Evolutionary conservation across 30 jellyfish, hydroid and myxozoan species (phyloP).

Genomic region (Morbakka virulenta): DNA sequence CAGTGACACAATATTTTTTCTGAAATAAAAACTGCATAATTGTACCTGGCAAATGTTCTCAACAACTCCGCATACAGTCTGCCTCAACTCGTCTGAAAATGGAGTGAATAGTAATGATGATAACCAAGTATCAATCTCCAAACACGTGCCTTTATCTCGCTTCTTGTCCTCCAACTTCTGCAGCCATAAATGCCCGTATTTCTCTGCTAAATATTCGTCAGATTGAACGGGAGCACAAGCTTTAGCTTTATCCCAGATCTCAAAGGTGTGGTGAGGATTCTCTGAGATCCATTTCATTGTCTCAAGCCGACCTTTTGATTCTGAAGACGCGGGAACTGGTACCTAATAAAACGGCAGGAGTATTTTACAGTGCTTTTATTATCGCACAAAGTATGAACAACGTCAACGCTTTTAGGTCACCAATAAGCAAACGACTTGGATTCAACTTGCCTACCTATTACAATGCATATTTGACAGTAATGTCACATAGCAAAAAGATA

Average conservation of each 20-base stretch:
- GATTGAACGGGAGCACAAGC: slow-evolving; percentile 10
- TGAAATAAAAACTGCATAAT: no score
- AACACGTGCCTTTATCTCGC: not conserved
- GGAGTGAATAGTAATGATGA: slow-evolving; percentile 77
- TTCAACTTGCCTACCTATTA: no score
- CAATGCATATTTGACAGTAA: no score
- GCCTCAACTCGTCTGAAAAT: slow-evolving; percentile 78
- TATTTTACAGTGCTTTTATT: no score
- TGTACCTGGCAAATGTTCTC: slow-evolving; percentile 74
- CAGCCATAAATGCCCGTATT: slow-evolving; percentile 66
- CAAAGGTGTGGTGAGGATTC: slow-evolving; percentile 23
- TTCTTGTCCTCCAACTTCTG: slow-evolving; percentile 14
- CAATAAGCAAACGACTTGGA: no score
- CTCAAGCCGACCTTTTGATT: not conserved
- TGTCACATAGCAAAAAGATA: no score
- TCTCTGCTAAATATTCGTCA: slow-evolving; percentile 47
- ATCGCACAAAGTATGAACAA: no score
- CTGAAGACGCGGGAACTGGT: no score
- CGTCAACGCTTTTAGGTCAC: no score
- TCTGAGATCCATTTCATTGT: slow-evolving; percentile 50
- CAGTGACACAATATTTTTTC: no score
- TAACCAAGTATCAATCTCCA: slow-evolving; percentile 65
- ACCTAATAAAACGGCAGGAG: no score
- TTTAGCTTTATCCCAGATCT: slow-evolving; percentile 37
- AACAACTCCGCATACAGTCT: slow-evolving; percentile 68